Base-by-base conservation (phyloP, 2,113 vertebrate genomes). In the Kryptolebias marmoratus region DNA sequence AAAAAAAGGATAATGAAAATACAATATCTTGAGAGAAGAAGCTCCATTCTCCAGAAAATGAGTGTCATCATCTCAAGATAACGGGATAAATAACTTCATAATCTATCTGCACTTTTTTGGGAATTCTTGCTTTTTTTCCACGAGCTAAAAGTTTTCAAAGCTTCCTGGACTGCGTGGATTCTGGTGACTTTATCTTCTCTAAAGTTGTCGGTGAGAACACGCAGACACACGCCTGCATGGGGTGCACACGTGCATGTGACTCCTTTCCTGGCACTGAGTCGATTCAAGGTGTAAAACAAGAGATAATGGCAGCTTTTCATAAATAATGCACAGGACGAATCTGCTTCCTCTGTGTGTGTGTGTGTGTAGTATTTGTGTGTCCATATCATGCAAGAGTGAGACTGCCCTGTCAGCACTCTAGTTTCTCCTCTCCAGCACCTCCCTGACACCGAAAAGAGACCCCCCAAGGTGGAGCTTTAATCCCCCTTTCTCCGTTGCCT, bases 301-400 rank as follows among this genome's bases (percentile, higher is more conserved):
- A 86, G 81, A 86, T 88, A 90, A 90, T 88, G 67, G 84, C 73
- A 68, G 73, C 59, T 61, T 80, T 88, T 88, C 82, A 91, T 90
- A 86, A 90, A 91, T 88, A 91, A 91, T 91, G 90, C 84, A 89
- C 63, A 67, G 57, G 73, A 76, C 60, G 55, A 68, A 49, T 71
- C 8, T 2, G 28, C 47, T 60, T 58, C 30, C 63, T 68, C n/a
- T 63, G 49, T 49, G 50, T 13, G 49, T 49, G 52, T 15, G 54
- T 45, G 18, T 61, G 58, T 74, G 42, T 61, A 22, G 59, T 28
- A 2, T 45, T 50, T 68, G 61, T 73, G 57, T 64, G 77, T 82
- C 69, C 32, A 44, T 71, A 79, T 77, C 65, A 64, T 78, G 58
- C 60, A 52, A 71, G 56, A 71, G 49, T 71, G 64, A 85, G 68